These are phyloP conservation scores for Littorina saxatilis DNA, from an alignment of 1,140 invertebrate species.

Conservation along the genomic window DNA sequence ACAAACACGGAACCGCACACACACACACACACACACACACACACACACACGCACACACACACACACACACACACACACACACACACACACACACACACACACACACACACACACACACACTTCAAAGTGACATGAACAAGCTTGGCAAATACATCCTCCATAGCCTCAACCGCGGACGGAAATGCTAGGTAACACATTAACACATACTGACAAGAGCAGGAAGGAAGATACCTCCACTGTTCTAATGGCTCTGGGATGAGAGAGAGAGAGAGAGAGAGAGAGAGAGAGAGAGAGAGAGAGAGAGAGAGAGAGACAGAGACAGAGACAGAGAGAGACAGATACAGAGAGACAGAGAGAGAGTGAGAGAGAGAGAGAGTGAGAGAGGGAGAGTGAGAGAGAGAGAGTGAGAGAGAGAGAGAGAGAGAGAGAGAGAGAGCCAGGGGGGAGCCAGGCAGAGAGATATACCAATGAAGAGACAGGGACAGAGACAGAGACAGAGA, in stretches of 20 bases:
- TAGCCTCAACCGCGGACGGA: no score
- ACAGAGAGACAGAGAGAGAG: conserved; percentile 9
- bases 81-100: background rate
- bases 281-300: conserved; percentile 33
- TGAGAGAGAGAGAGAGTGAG: background rate
- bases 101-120: background rate
- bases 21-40: conserved; percentile 23
- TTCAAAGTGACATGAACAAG: no score
- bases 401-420: conserved; percentile 1
- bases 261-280: conserved; percentile 29
- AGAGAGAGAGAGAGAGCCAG: background rate
- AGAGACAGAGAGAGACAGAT: conserved; percentile 26
- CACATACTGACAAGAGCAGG: background rate
- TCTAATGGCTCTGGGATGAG: background rate
- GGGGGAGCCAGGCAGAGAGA: background rate
- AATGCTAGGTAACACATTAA: background rate
- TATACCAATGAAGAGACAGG: conserved; percentile 13
- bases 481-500: conserved; percentile 36
- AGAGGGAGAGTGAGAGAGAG: conserved; percentile 21
- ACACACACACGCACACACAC: background rate
- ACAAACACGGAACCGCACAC: conserved; percentile 1
- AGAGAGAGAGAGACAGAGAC: conserved; percentile 30
- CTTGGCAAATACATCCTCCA: no score
- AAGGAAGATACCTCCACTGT: no score
- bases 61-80: background rate